phyloP scores from a whole-genome alignment of 53 echinoderm and acorn worm genomes.

The Actinopyga echinites region DNA sequence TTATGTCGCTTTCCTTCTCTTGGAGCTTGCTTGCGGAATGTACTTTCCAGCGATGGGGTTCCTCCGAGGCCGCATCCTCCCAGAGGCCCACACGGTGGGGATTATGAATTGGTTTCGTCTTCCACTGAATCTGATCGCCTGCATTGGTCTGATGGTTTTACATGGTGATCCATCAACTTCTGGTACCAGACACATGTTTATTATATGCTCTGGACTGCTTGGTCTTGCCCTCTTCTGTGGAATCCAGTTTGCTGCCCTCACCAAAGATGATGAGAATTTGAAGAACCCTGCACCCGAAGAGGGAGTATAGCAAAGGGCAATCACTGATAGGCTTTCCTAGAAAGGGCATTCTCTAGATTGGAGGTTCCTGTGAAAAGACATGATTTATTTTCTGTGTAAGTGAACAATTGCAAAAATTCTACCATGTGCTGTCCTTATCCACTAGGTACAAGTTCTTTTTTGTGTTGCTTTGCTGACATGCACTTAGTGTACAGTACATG shows the following conservation, averaged over 20 bases:
- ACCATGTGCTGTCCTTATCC: too few relatives aligned
- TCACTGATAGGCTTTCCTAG: too few relatives aligned
- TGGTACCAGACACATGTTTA: slow-evolving; percentile 92
- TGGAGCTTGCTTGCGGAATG: slow-evolving; percentile 89
- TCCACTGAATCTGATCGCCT: slow-evolving; percentile 93
- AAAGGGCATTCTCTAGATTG: too few relatives aligned
- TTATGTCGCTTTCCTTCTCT: slow-evolving; percentile 77
- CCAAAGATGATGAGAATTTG: slow-evolving; percentile 64
- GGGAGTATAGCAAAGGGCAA: not conserved
- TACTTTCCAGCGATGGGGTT: slow-evolving; percentile 99
- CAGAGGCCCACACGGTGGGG: slow-evolving; percentile 83
- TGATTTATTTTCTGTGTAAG: too few relatives aligned
- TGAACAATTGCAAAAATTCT: too few relatives aligned
- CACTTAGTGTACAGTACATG: too few relatives aligned
- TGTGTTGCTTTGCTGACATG: too few relatives aligned
- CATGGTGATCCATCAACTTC: slow-evolving; percentile 80
- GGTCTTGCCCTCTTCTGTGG: slow-evolving; percentile 82
- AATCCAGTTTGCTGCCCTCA: slow-evolving; percentile 66
- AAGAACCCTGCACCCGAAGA: not conserved
- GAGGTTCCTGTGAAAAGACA: too few relatives aligned
- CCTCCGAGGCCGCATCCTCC: slow-evolving; percentile 72
- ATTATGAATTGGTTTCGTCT: slow-evolving; percentile 99
- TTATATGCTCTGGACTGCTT: slow-evolving; percentile 76
- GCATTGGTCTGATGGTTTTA: slow-evolving; percentile 85
- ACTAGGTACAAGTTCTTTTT: too few relatives aligned